Evolutionary conservation across 92 coral and sea anemone species (phyloP).

Genomic region (Micromussa lordhowensis): DNA sequence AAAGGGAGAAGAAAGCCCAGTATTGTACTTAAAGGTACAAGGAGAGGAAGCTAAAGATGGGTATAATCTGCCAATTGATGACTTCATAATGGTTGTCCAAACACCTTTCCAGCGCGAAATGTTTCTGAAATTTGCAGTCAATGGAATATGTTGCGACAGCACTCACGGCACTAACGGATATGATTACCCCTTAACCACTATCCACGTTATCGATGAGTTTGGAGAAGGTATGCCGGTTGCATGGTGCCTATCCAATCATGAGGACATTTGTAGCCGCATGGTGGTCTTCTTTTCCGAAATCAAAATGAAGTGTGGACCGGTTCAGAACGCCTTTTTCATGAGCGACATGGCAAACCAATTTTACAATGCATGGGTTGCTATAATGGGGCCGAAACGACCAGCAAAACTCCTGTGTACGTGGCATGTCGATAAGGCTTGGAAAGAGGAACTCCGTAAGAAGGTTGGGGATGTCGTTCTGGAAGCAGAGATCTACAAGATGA

Average conservation of each 20-base stretch:
- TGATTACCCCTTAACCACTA: conserved; percentile 62
- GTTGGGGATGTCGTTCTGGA: conserved; percentile 33
- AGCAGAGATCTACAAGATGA: conserved; percentile 60
- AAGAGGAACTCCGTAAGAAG: conserved; percentile 43
- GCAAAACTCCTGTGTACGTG: conserved; percentile 59
- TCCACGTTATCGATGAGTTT: conserved; percentile 69
- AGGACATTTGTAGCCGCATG: conserved; percentile 69
- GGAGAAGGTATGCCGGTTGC: conserved; percentile 80
- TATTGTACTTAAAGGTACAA: conserved; percentile 59
- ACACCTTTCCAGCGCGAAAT: conserved; percentile 64
- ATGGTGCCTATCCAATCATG: conserved; percentile 79
- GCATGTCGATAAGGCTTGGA: conserved; percentile 65
- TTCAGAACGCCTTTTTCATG: conserved; percentile 50
- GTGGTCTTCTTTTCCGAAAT: conserved; percentile 53
- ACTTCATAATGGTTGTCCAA: conserved; percentile 64
- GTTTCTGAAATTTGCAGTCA: conserved; percentile 58
- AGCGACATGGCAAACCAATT: conserved; percentile 77
- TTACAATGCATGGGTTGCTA: conserved; percentile 76
- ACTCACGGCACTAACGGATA: conserved; percentile 79
- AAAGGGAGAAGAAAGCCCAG: conserved; percentile 49
- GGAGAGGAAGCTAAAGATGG: conserved; percentile 54
- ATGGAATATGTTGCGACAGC: conserved; percentile 73
- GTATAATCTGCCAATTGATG: conserved; percentile 50
- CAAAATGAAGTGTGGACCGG: conserved; percentile 51
- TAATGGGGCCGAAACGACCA: conserved; percentile 47